Percentiles rank a stretch among this genome's conserved stretches.
These are phyloP conservation scores for Synergus laeviventris DNA, from an alignment of 2,888 invertebrate genomes.

Conservation along the genomic window DNA sequence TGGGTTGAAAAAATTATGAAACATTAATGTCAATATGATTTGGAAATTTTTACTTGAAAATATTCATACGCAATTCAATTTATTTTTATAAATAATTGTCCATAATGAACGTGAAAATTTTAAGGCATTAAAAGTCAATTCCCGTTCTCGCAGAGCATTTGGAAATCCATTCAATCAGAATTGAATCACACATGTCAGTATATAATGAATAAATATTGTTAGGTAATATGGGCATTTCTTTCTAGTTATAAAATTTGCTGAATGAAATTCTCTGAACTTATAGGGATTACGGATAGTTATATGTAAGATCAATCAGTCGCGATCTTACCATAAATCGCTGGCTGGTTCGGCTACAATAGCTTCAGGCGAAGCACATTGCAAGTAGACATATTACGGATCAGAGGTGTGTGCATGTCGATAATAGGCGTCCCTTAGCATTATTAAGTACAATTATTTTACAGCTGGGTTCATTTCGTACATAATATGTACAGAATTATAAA, in stretches of 20 bases:
- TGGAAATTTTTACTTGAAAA: no score
- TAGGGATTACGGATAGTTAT: background rate
- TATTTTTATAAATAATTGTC: no score
- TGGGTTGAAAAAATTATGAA: no score
- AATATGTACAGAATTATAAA: background rate
- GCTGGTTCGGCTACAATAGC: background rate
- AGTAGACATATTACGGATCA: background rate
- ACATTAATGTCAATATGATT: no score
- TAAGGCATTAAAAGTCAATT: no score
- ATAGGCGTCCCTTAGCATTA: background rate
- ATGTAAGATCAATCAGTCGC: background rate
- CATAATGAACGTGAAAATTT: no score
- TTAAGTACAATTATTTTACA: background rate
- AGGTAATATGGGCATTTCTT: background rate
- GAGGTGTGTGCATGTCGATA: background rate
- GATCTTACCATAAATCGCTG: background rate
- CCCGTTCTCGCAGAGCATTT: no score
- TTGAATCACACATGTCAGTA: no score
- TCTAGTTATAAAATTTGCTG: background rate
- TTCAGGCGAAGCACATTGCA: constrained; percentile 10
- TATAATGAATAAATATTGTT: background rate
- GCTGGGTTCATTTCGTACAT: background rate
- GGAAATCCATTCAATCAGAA: background rate
- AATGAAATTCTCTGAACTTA: background rate
- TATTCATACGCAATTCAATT: no score